These are phyloP conservation scores for Acleris emargana DNA, from an alignment of 2,888 invertebrate species.

Conservation along the genomic window DNA sequence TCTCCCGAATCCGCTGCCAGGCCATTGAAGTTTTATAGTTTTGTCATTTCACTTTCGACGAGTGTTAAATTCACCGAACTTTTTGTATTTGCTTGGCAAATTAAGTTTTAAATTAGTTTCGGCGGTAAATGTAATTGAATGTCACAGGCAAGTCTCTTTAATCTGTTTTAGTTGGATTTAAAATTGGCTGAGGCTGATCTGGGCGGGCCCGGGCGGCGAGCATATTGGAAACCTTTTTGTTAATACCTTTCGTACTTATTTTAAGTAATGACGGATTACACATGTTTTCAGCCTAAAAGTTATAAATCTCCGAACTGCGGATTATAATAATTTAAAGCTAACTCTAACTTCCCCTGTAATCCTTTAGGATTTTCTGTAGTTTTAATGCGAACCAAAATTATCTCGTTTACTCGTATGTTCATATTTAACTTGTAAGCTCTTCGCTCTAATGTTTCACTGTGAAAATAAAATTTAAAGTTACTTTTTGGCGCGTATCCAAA, in stretches of 20 bases:
- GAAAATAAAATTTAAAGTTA: slow-evolving; percentile 65
- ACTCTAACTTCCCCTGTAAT: not conserved
- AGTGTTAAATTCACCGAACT: slow-evolving; percentile 40
- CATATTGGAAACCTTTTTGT: too few relatives aligned
- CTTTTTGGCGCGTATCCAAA: slow-evolving; percentile 67
- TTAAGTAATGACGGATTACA: not conserved
- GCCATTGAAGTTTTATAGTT: slow-evolving; percentile 59
- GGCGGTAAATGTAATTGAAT: slow-evolving; percentile 5
- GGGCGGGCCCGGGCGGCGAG: too few relatives aligned
- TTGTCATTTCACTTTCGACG: slow-evolving; percentile 52
- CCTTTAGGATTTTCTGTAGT: slow-evolving; percentile 1
- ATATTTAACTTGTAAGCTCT: slow-evolving; percentile 63
- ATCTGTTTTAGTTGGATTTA: not conserved
- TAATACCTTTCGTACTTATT: too few relatives aligned
- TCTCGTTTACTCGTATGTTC: slow-evolving; percentile 43
- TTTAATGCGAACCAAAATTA: slow-evolving; percentile 15
- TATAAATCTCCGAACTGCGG: slow-evolving; percentile 10
- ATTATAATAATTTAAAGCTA: slow-evolving; percentile 8
- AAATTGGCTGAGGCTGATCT: too few relatives aligned
- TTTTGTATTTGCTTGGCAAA: slow-evolving; percentile 40
- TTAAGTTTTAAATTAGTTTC: slow-evolving; percentile 16
- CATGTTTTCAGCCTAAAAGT: slow-evolving; percentile 6
- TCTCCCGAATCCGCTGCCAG: slow-evolving; percentile 58
- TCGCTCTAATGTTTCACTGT: slow-evolving; percentile 56
- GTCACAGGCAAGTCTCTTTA: slow-evolving; percentile 3